Conservation (phyloP, 1,140 invertebrate species). For the Trinorchestia longiramus region DNA sequence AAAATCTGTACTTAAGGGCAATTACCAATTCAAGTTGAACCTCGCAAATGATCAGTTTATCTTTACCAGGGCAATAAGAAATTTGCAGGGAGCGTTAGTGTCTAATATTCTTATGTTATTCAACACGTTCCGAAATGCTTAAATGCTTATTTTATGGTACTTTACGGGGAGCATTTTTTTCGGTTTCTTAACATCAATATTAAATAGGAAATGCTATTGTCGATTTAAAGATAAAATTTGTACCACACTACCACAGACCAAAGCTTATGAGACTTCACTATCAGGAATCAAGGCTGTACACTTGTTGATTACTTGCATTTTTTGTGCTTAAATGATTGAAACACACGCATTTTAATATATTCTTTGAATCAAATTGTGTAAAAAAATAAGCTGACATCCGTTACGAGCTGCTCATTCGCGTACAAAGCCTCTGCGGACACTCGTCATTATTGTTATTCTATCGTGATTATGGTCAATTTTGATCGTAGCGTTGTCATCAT, state of each 20-base stretch:
- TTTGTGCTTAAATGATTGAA: not conserved
- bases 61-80: not conserved
- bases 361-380: not conserved
- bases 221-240: not conserved
- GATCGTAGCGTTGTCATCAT: no score
- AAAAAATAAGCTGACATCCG: not conserved
- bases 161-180: not conserved
- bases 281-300: not conserved
- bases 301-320: not conserved
- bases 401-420: not conserved
- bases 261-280: not conserved
- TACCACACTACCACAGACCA: not conserved
- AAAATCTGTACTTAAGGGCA: not conserved
- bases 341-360: not conserved
- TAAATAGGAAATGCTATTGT: not conserved
- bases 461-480: no score
- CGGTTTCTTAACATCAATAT: not conserved
- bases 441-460: not conserved
- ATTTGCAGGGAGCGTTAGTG: not conserved
- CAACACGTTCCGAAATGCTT: not conserved
- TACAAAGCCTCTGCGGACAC: not conserved
- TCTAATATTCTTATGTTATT: not conserved
- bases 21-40: not conserved
- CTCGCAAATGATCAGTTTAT: not conserved
- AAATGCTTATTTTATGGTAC: not conserved